Base-by-base conservation (phyloP, 2,888 invertebrate genomes). In the Drosophila mimica region DNA sequence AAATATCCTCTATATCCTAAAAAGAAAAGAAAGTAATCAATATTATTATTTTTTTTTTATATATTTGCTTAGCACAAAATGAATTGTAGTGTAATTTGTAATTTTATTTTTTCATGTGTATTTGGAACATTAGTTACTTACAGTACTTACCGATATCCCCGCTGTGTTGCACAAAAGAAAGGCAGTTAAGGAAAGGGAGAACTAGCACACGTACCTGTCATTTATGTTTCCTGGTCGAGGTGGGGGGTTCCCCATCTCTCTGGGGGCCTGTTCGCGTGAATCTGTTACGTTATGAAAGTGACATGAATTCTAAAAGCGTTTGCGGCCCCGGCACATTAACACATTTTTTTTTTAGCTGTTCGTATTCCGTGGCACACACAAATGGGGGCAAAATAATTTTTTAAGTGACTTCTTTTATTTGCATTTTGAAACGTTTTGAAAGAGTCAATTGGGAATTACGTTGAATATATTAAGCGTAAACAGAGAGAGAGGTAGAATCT, bases 231-330 rank as follows among this genome's bases (percentile, higher is more conserved):
- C 33, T 31, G 51, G 8, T 17, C n/a, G 34, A 34, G 56, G 36
- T 40, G 53, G 59, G 31, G 65, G 66, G 36, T 25, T 4, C 31
- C 56, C 33, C 54, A 53, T 4, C 15, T 81, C 89, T 69, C 76
- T 82, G 77, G 85, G 69, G 70, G 62, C 84, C 75, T 70, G 51
- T 70, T 68, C 70, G 77, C 75, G 73, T 75, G 79, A 74, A 87
- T 83, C 68, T 67, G 88, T 83, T 81, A 73, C 72, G 81, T 88
- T 81, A 83, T 85, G 81, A 83, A 88, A 90, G 77, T 89, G 91
- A 91, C 91, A 91, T 83, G 87, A 88, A 85, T 86, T 87, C 87
- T 79, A 83, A 90, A 89, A 88, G 88, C 89, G 79, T 89, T 89
- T 86, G 79, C 82, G 81, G 72, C 77, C 77, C 74, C 58, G 61